A percentile compares a stretch with the other conserved stretches of the same genome.
These are phyloP conservation scores for Serripes groenlandicus DNA, from an alignment of 2,888 invertebrate genomes.

Conservation along the genomic window DNA sequence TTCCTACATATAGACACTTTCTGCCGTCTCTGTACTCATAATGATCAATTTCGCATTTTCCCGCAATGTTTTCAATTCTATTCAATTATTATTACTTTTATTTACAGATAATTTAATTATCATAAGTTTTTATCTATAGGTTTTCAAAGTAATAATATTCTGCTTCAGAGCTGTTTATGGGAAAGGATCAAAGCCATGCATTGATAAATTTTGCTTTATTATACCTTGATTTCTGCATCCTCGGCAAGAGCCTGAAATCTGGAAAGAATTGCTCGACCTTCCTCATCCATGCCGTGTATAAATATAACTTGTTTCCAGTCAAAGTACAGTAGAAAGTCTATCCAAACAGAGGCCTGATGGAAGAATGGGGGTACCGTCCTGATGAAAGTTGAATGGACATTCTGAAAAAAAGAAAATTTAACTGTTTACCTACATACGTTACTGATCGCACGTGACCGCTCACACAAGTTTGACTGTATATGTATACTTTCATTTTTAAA, in stretches of 20 bases:
- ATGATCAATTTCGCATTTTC: slow-evolving; percentile 2
- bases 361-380: slow-evolving; percentile 99
- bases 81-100: no score
- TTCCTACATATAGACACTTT: no score
- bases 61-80: not conserved
- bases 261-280: slow-evolving; percentile 96
- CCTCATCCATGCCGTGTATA: slow-evolving; percentile 98
- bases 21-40: no score
- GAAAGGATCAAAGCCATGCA: not conserved
- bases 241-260: slow-evolving; percentile 97
- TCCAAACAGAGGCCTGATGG: slow-evolving; percentile 99
- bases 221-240: slow-evolving; percentile 96
- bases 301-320: slow-evolving; percentile 92
- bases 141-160: no score
- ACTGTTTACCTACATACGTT: no score
- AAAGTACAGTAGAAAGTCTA: slow-evolving; percentile 96
- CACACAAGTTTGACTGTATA: no score
- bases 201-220: not conserved
- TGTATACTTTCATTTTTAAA: no score
- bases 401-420: slow-evolving; percentile 88
- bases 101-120: not conserved
- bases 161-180: no score
- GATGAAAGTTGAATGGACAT: slow-evolving; percentile 98
- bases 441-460: no score
- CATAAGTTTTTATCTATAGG: not conserved